Evolutionary conservation across 2,113 vertebrate genomes (phyloP), one percentile per base, ranked within the genome.

Genomic region (Perccottus glenii): DNA sequence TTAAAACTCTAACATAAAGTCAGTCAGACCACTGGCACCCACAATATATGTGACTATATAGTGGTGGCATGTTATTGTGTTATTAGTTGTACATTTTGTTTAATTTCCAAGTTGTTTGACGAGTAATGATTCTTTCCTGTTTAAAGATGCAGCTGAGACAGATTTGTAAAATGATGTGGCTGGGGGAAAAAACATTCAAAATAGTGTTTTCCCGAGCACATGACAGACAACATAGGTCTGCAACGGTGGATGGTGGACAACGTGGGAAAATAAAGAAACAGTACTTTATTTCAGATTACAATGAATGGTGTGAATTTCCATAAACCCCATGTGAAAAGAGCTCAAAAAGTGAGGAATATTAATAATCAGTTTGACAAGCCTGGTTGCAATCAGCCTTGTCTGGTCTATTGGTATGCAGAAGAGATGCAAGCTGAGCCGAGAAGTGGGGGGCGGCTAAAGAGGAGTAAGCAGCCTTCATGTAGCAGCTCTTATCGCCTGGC

Each of bases 71-170:
- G 19, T 11, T 19, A 44, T 51, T 43, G 27, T 2, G 1, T 11
- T 6, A 27, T 9, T 47, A 11, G 19, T 53, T 55, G 15, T 9
- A 52, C 0, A 44, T 52, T 15, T 48, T 44, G 43, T 51, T 7
- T 53, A 12, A 14, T 72, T 75, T 72, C 60, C 58, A 61, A 65
- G 75, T 78, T 67, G 67, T 46, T 81, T 86, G 82, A 75, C 73
- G 56, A 70, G 38, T 87, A 88, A 91, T 75, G 77, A 73, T 68
- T 67, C 11, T 60, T 90, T 92, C 90, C 91, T 91, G 91, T 92
- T 93, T 90, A 80, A 58, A 89, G 77, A 89, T 87, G 67, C 14
- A 27, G 51, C 9, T 16, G 11, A 73, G 87, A 84, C 86, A 79
- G 53, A 75, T 68, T 72, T 56, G 66, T 68, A 60, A 58, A 75